A percentile compares a stretch with the other conserved stretches of the same genome.
Conservation (phyloP, 1,140 invertebrate genomes). For the Bombus waltoni region DNA sequence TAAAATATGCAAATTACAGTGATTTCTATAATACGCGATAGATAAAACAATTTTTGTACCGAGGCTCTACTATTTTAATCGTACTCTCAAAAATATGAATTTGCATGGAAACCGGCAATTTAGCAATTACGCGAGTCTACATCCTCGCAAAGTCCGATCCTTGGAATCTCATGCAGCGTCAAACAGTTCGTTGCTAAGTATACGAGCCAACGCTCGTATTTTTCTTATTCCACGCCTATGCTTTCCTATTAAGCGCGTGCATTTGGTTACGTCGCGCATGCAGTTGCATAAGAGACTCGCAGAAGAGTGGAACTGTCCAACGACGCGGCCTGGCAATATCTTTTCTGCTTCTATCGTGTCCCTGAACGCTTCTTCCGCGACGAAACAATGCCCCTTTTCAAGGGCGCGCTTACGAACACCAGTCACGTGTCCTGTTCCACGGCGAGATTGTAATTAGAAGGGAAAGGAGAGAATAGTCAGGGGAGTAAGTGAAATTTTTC, state of each 20-base stretch:
- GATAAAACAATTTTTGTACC: no score
- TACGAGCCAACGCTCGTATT: not conserved
- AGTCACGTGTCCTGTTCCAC: constrained; percentile 33
- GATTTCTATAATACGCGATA: no score
- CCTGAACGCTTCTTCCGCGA: constrained; percentile 24
- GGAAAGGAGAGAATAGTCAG: not conserved
- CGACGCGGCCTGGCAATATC: constrained; percentile 8
- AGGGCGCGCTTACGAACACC: constrained; percentile 38
- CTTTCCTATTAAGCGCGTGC: constrained; percentile 5
- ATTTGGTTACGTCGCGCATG: constrained; percentile 10
- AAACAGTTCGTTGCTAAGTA: no score
- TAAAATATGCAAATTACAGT: no score
- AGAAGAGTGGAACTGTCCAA: constrained; percentile 9
- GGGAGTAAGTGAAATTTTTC: not conserved
- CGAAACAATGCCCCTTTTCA: constrained; percentile 51
- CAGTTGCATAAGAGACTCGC: constrained; percentile 27
- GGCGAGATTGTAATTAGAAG: constrained; percentile 35
- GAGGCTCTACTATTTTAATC: no score
- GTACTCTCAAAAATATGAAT: no score
- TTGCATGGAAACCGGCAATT: no score
- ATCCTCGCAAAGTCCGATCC: no score
- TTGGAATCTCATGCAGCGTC: not conserved
- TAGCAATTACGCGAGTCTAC: no score
- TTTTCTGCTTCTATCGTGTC: constrained; percentile 31
- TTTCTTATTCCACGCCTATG: constrained; percentile 25